Evolutionary conservation across 2,888 invertebrate genomes (phyloP).

Genomic region (Hypolimnas misippus): DNA sequence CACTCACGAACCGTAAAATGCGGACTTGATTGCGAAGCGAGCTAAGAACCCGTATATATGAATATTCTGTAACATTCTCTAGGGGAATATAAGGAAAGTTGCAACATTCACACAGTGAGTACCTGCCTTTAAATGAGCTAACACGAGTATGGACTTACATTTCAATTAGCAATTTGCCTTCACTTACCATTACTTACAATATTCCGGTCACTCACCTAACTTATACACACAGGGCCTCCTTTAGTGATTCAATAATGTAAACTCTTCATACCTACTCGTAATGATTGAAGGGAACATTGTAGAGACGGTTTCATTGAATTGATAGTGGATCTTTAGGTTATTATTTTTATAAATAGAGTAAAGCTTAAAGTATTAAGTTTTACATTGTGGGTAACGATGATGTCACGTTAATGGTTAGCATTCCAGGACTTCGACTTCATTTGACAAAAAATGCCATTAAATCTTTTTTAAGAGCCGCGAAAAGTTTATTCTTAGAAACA

Average conservation of each 20-base stretch:
- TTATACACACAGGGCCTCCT: conserved; percentile 31
- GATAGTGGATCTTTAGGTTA: not conserved
- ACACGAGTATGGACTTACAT: conserved; percentile 45
- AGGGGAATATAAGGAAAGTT: conserved; percentile 22
- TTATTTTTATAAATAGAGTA: conserved; percentile 9
- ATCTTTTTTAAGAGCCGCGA: conserved; percentile 20
- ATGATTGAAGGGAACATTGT: conserved; percentile 15
- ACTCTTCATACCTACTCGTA: conserved; percentile 15
- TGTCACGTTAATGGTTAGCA: conserved; percentile 33
- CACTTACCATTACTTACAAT: conserved; percentile 45
- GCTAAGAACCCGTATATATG: conserved; percentile 31
- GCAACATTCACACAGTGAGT: conserved; percentile 21
- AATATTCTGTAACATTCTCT: conserved; percentile 27
- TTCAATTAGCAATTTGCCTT: conserved; percentile 48
- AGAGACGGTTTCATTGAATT: not conserved
- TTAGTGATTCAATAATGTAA: conserved; percentile 26
- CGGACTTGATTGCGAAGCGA: conserved; percentile 37
- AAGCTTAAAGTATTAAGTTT: conserved; percentile 18
- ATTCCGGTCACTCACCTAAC: conserved; percentile 49
- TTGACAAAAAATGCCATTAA: conserved; percentile 22
- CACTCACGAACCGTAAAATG: conserved; percentile 39
- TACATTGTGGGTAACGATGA: conserved; percentile 20
- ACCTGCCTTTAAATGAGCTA: conserved; percentile 34
- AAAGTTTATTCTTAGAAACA: conserved; percentile 9
- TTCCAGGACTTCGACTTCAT: conserved; percentile 25